Conservation (phyloP, 2,113 vertebrate species). For the Bos indicus region DNA sequence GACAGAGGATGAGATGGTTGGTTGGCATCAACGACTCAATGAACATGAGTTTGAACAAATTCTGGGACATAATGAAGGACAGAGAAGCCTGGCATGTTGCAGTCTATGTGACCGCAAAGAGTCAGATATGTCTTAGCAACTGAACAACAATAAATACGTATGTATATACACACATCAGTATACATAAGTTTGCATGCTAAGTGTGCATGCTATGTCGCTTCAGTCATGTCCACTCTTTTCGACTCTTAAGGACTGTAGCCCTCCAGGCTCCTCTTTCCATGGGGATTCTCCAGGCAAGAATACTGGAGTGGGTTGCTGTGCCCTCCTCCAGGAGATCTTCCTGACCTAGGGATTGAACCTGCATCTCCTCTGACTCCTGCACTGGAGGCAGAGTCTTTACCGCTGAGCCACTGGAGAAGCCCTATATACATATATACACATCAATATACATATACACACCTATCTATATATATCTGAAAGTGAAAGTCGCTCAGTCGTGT, state of each 20-base stretch:
- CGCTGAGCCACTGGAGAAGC: not conserved
- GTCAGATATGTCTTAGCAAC: not conserved
- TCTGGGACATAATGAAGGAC: not conserved
- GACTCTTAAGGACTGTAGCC: not conserved
- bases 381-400: not conserved
- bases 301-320: not conserved
- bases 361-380: not conserved
- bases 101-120: not conserved
- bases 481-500: not conserved
- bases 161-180: too few species aligned
- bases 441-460: not conserved
- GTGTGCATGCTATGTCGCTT: not conserved
- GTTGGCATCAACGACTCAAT: not conserved
- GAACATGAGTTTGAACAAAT: not conserved
- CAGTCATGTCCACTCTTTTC: not conserved
- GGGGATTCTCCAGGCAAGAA: not conserved
- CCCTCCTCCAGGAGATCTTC: not conserved
- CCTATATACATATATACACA: not conserved
- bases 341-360: not conserved
- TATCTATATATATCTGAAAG: not conserved
- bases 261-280: not conserved
- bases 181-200: not conserved
- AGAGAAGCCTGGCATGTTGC: not conserved
- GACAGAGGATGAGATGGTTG: not conserved
- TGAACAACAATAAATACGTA: not conserved